phyloP scores from a whole-genome alignment of 2,113 vertebrate species.

The Siniperca knerii region DNA sequence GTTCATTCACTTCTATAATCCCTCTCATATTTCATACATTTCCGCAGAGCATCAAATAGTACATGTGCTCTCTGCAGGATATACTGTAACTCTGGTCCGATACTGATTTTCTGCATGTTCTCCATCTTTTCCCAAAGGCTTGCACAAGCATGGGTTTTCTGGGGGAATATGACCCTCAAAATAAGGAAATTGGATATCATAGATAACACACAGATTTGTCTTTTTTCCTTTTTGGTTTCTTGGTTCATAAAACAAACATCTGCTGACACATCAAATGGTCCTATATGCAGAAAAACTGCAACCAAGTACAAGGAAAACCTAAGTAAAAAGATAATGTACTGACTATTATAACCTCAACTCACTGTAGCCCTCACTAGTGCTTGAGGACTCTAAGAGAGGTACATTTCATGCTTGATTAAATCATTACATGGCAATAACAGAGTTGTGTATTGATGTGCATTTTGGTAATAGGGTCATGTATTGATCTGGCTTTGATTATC shows the following conservation, averaged over 20 bases:
- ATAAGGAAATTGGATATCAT: constrained; percentile 2
- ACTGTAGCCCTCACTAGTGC: neutral
- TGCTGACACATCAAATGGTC: constrained; percentile 6
- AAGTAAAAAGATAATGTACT: neutral
- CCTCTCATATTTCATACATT: constrained; percentile 62
- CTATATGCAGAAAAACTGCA: neutral
- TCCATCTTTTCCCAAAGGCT: constrained; percentile 25
- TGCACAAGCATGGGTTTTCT: neutral
- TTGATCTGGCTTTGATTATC: constrained; percentile 76
- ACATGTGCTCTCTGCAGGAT: constrained; percentile 41
- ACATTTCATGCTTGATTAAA: constrained; percentile 58
- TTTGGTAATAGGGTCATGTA: constrained; percentile 56
- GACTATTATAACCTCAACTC: neutral
- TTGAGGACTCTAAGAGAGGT: constrained; percentile 5
- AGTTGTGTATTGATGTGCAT: constrained; percentile 59
- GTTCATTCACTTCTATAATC: constrained; percentile 62
- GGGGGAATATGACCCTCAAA: neutral
- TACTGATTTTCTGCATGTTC: constrained; percentile 16
- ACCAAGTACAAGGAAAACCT: neutral
- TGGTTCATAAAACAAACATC: constrained; percentile 36
- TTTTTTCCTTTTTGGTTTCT: constrained; percentile 16
- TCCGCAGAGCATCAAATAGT: constrained; percentile 45
- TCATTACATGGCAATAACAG: constrained; percentile 67
- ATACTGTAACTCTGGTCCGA: constrained; percentile 23
- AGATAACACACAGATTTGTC: neutral